phyloP scores from a whole-genome alignment of 2,888 invertebrate species.

The Caenorhabditis imperialis region DNA sequence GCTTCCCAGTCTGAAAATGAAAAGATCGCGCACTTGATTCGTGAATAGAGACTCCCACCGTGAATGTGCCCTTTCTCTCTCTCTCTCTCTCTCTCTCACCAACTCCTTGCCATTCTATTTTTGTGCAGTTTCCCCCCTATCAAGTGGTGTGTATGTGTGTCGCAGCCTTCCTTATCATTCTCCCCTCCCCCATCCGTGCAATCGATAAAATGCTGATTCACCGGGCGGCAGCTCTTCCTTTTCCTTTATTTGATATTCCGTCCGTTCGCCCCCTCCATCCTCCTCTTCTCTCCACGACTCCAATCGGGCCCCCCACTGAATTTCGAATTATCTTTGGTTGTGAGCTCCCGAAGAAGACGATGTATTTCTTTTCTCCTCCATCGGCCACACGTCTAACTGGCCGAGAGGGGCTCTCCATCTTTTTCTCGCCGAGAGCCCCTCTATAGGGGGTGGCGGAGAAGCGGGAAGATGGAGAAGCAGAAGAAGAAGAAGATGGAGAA shows the following conservation, averaged over 20 bases:
- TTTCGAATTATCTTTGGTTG: constrained; percentile 18
- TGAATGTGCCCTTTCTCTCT: constrained; percentile 5
- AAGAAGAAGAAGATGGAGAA: constrained; percentile 14
- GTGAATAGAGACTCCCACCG: no score
- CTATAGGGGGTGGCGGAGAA: constrained; percentile 19
- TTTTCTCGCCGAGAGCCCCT: constrained; percentile 4
- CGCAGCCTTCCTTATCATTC: constrained; percentile 31
- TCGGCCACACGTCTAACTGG: no score
- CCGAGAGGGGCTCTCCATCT: constrained; percentile 1
- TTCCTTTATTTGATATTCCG: constrained; percentile 34
- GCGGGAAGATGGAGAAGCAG: constrained; percentile 22
- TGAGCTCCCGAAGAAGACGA: no score
- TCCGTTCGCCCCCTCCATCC: constrained; percentile 1
- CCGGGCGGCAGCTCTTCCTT: constrained; percentile 11
- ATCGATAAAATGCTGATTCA: constrained; percentile 39
- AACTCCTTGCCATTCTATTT: constrained; percentile 7
- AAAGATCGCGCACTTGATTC: no score
- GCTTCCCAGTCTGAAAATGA: no score
- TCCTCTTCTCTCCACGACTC: not conserved
- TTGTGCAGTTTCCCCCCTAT: no score
- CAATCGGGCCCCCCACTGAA: not conserved
- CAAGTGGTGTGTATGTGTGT: no score
- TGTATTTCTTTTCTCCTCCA: no score
- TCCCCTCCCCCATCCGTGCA: constrained; percentile 14
- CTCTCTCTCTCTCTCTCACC: constrained; percentile 14